Evolutionary conservation across 2,113 vertebrate genomes (phyloP).

Genomic region (Sarotherodon lohbergeri): DNA sequence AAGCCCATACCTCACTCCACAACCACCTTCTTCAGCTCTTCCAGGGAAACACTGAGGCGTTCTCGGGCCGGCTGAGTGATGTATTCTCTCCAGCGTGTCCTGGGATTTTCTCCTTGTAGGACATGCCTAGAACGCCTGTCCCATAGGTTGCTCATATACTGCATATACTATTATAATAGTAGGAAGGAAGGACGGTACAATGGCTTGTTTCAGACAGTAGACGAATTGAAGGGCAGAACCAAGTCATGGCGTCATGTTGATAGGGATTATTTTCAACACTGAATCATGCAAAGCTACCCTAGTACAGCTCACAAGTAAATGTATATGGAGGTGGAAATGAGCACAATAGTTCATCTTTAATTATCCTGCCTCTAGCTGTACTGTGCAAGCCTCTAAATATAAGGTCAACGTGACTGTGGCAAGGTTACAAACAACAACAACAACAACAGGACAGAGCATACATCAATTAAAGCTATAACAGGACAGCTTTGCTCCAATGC

Average conservation of each 20-base stretch:
- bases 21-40: not conserved
- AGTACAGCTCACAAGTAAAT: not conserved
- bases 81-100: not conserved
- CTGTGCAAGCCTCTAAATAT: not conserved
- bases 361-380: not conserved
- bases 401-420: not conserved
- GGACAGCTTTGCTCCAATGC: conserved; percentile 16
- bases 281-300: not conserved
- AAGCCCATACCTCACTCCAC: not conserved
- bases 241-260: not conserved
- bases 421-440: not conserved
- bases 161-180: not conserved
- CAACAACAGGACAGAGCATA: not conserved
- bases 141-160: not conserved
- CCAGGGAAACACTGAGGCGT: not conserved
- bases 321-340: not conserved
- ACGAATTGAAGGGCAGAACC: not conserved
- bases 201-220: not conserved
- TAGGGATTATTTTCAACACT: not conserved
- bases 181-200: not conserved
- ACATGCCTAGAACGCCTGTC: not conserved
- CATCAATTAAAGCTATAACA: conserved; percentile 26
- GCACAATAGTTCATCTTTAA: not conserved
- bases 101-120: not conserved
- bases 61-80: not conserved